These are phyloP conservation scores for Lepidotrigona ventralis DNA, from an alignment of 1,140 invertebrate species.

Conservation along the genomic window DNA sequence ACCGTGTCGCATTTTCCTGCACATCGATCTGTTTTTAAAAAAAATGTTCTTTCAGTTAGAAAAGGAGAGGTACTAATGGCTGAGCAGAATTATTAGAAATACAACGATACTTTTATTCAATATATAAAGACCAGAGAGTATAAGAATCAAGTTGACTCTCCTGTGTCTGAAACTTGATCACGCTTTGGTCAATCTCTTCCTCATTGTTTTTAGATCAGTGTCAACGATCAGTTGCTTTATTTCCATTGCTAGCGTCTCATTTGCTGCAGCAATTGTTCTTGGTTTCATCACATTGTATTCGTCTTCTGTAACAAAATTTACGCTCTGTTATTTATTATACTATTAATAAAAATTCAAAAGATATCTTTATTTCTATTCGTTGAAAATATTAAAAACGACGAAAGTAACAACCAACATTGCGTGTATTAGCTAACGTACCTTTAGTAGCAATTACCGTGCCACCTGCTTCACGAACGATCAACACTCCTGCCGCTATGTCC, in stretches of 20 bases:
- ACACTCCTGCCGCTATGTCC: slow-evolving; percentile 85
- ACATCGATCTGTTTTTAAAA: background rate
- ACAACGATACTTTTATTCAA: background rate
- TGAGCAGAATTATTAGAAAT: background rate
- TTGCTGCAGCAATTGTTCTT: slow-evolving; percentile 82
- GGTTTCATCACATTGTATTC: slow-evolving; percentile 84
- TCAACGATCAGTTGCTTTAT: slow-evolving; percentile 77
- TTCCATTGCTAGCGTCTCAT: slow-evolving; percentile 80
- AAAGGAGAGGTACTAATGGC: background rate
- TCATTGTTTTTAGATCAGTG: slow-evolving; percentile 69
- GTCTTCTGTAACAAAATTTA: slow-evolving; percentile 75
- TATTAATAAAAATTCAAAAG: too few species aligned
- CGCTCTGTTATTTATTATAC: background rate
- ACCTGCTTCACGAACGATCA: slow-evolving; percentile 90
- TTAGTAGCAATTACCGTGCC: slow-evolving; percentile 84
- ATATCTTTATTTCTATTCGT: background rate
- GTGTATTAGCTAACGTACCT: slow-evolving; percentile 74
- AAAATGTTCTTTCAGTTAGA: background rate
- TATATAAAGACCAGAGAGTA: background rate
- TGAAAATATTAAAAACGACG: too few species aligned
- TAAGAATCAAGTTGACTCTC: background rate
- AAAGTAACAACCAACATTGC: too few species aligned
- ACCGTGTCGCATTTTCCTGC: background rate
- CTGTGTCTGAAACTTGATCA: background rate
- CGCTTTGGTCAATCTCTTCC: slow-evolving; percentile 58